Conservation (phyloP, 2,113 vertebrate genomes). For the Cricetomys ansorgei region DNA sequence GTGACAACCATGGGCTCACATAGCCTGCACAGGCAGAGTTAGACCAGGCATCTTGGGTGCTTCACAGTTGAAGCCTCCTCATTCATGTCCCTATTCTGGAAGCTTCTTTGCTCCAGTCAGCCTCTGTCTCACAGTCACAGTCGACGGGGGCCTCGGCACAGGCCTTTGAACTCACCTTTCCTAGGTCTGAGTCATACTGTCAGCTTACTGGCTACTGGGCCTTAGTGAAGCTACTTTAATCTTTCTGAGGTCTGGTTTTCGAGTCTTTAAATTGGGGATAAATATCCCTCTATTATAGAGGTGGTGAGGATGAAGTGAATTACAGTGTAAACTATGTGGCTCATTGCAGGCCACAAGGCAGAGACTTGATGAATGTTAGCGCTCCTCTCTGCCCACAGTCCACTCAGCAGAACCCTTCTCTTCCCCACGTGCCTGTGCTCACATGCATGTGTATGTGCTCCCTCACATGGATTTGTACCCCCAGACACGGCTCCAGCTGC, state of each 20-base stretch:
- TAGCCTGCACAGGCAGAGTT: neutral
- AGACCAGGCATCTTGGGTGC: neutral
- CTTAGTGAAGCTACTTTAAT: constrained; percentile 35
- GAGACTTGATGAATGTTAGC: neutral
- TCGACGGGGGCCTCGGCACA: neutral
- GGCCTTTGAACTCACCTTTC: neutral
- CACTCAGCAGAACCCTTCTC: neutral
- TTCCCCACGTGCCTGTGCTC: neutral
- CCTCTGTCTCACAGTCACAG: neutral
- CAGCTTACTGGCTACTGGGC: neutral
- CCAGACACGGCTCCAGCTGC: neutral
- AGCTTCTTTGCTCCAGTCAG: neutral
- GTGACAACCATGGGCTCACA: neutral
- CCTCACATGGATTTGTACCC: neutral
- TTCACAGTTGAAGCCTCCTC: constrained; percentile 17
- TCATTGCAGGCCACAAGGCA: constrained; percentile 46
- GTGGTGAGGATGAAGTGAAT: constrained; percentile 56
- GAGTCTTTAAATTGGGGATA: constrained; percentile 44
- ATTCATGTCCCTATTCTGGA: neutral
- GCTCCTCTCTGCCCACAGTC: neutral
- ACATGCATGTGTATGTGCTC: neutral
- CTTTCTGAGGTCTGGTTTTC: constrained; percentile 46
- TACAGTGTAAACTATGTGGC: constrained; percentile 44
- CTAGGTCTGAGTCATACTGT: neutral
- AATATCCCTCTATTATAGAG: constrained; percentile 41